Evolutionary conservation across 92 coral and sea anemone species (phyloP).

Genomic region (Epizoanthus rinbou): DNA sequence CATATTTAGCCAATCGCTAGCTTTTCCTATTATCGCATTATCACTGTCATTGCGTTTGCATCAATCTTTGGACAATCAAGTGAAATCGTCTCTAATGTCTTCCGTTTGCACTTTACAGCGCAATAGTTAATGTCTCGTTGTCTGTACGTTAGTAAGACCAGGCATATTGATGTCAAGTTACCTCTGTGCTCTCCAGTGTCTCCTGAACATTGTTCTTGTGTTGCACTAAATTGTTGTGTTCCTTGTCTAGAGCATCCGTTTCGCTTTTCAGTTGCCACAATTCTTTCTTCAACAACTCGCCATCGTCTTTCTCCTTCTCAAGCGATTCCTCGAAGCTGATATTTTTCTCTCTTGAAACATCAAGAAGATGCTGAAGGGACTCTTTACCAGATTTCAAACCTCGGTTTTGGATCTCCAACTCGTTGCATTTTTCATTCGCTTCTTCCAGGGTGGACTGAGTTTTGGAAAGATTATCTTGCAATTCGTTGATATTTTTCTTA

Average conservation of each 20-base stretch:
- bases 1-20: too few relatives aligned
- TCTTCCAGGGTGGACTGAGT: constrained; percentile 32
- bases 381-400: constrained; percentile 81
- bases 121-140: too few relatives aligned
- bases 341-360: constrained; percentile 54
- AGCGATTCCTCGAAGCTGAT: constrained; percentile 53
- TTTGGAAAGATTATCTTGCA: constrained; percentile 41
- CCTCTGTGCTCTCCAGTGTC: constrained; percentile 48
- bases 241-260: constrained; percentile 61
- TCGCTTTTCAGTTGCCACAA: constrained; percentile 51
- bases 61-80: too few relatives aligned
- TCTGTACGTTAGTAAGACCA: neutral
- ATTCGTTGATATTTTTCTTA: constrained; percentile 44
- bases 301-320: constrained; percentile 50
- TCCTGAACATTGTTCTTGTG: constrained; percentile 66
- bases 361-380: constrained; percentile 65
- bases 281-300: constrained; percentile 40
- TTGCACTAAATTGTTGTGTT: constrained; percentile 48
- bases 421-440: constrained; percentile 61
- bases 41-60: too few relatives aligned
- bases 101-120: too few relatives aligned
- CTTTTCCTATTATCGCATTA: too few relatives aligned
- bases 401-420: constrained; percentile 69
- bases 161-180: neutral
- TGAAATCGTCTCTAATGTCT: too few relatives aligned